Percentiles rank a stretch among this genome's conserved stretches.
Conservation (phyloP, 1,140 invertebrate genomes). For the Pogonomyrmex californicus region DNA sequence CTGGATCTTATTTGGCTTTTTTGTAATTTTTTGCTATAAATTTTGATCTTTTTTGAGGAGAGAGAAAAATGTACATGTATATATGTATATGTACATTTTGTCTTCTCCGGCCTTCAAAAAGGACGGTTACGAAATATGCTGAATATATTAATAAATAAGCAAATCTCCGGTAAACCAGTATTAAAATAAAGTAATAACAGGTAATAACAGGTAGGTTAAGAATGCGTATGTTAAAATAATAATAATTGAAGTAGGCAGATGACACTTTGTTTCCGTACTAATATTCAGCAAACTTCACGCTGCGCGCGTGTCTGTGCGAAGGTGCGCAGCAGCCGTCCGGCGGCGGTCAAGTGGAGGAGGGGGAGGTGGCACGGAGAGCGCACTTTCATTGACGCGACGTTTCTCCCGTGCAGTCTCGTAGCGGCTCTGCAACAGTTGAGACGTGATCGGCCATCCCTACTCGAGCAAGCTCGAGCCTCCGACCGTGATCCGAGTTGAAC, state of each 20-base stretch:
- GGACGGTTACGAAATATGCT: too few species aligned
- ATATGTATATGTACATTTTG: too few species aligned
- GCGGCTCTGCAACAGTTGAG: slow-evolving; percentile 3
- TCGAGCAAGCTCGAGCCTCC: neutral
- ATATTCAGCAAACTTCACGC: slow-evolving; percentile 29
- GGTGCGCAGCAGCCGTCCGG: slow-evolving; percentile 31
- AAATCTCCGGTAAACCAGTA: too few species aligned
- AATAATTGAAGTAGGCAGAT: neutral
- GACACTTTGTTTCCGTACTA: neutral
- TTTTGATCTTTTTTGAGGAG: too few species aligned
- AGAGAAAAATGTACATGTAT: too few species aligned
- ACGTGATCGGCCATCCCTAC: neutral
- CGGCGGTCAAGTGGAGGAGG: neutral
- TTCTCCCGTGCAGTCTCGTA: slow-evolving; percentile 56
- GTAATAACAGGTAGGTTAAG: too few species aligned
- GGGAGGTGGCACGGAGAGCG: neutral
- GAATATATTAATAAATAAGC: too few species aligned
- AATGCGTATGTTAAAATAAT: too few species aligned
- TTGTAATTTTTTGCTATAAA: too few species aligned
- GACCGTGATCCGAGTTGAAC: neutral
- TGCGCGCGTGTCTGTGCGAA: slow-evolving; percentile 45
- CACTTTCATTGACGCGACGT: slow-evolving; percentile 73
- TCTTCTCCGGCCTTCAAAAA: too few species aligned
- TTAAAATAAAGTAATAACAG: too few species aligned
- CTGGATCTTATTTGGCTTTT: too few species aligned